These are phyloP conservation scores for Halictus ligatus DNA, from an alignment of 2,888 invertebrate species.

Conservation along the genomic window DNA sequence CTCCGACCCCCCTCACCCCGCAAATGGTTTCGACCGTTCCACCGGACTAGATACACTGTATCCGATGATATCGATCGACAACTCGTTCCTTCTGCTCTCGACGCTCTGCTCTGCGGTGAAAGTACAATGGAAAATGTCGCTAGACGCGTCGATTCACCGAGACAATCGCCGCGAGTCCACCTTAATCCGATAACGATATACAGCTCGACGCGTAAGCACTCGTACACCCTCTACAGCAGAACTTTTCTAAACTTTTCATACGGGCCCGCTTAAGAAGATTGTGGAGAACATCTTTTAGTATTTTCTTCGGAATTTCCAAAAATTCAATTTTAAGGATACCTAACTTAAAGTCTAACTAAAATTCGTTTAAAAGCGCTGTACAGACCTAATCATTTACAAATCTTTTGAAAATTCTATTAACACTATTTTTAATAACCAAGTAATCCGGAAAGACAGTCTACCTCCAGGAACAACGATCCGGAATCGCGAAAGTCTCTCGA, in stretches of 20 bases:
- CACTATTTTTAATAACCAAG: background rate
- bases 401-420: no score
- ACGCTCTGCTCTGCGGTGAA: background rate
- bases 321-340: no score
- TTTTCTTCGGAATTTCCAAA: no score
- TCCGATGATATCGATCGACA: background rate
- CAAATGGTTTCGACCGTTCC: background rate
- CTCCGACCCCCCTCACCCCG: no score
- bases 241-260: no score
- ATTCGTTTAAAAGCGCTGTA: no score
- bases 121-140: background rate
- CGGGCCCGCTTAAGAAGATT: no score
- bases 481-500: background rate
- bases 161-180: background rate
- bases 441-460: background rate
- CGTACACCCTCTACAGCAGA: no score
- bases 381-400: no score
- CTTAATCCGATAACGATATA: background rate
- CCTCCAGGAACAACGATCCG: background rate
- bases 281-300: no score
- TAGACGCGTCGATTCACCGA: background rate
- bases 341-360: no score
- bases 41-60: background rate
- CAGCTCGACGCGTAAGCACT: background rate
- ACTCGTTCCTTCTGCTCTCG: background rate